Evolutionary conservation across 1,140 invertebrate species (phyloP).

Genomic region (Heliothis virescens): DNA sequence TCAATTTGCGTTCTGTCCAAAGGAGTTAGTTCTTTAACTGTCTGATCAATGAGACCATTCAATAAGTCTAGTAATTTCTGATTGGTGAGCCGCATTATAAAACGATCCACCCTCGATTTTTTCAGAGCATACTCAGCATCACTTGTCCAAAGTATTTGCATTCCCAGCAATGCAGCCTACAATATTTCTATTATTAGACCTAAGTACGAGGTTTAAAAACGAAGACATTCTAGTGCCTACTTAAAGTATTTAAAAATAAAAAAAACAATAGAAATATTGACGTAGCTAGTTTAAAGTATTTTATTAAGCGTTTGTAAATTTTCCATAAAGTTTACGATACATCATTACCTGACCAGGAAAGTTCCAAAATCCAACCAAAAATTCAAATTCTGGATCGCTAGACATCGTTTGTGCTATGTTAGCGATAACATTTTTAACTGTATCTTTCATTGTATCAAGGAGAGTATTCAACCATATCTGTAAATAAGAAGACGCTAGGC

Average conservation of each 20-base stretch:
- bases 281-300: no score
- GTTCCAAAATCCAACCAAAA: constrained; percentile 87
- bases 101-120: constrained; percentile 90
- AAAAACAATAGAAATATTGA: background rate
- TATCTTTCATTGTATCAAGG: constrained; percentile 90
- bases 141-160: constrained; percentile 95
- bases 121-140: constrained; percentile 93
- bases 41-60: constrained; percentile 94
- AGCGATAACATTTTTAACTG: constrained; percentile 92
- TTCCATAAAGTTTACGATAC: background rate
- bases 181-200: constrained; percentile 53
- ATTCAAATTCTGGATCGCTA: constrained; percentile 90
- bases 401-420: constrained; percentile 89
- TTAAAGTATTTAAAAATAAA: no score
- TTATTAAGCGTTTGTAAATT: background rate
- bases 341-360: constrained; percentile 87
- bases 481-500: constrained; percentile 35
- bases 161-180: constrained; percentile 92
- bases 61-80: constrained; percentile 93
- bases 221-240: constrained; percentile 67
- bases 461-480: constrained; percentile 92
- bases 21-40: constrained; percentile 93
- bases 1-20: constrained; percentile 95
- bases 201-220: background rate
- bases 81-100: constrained; percentile 94